Evolutionary conservation across 30 jellyfish, hydroid and myxozoan species (phyloP).

Genomic region (Aurelia aurita complex sp. Pacific): DNA sequence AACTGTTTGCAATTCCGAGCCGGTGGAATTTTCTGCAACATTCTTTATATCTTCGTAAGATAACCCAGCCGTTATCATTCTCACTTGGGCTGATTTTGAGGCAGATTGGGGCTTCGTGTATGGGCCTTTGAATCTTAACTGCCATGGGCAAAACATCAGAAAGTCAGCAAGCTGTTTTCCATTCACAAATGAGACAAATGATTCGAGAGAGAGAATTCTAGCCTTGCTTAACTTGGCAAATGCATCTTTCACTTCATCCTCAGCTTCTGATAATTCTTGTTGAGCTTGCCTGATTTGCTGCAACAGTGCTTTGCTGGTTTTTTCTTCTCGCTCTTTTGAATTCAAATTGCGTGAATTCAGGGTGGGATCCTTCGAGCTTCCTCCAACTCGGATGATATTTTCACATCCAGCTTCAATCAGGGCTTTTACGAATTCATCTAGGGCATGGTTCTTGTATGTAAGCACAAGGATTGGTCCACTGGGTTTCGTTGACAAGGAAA

Average conservation of each 20-base stretch:
- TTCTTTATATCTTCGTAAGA: slow-evolving; percentile 4
- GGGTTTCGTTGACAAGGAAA: slow-evolving; percentile 36
- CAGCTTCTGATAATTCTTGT: slow-evolving; percentile 17
- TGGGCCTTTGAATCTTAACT: neutral
- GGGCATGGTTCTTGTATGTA: slow-evolving; percentile 85
- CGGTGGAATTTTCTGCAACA: neutral
- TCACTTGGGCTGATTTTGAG: neutral
- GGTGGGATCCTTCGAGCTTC: slow-evolving; percentile 40
- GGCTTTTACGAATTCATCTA: slow-evolving; percentile 69
- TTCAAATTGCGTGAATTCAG: slow-evolving; percentile 5
- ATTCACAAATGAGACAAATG: slow-evolving; percentile 7
- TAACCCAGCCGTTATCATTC: neutral
- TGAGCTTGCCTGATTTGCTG: neutral
- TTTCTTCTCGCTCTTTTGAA: slow-evolving; percentile 6
- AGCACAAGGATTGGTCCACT: slow-evolving; percentile 59
- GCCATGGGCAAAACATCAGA: slow-evolving; percentile 5
- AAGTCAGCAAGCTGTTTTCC: slow-evolving; percentile 21
- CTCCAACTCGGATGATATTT: slow-evolving; percentile 57
- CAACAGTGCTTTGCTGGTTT: neutral
- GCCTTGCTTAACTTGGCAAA: slow-evolving; percentile 27
- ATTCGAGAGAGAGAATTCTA: slow-evolving; percentile 4
- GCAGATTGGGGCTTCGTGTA: neutral
- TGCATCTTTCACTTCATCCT: slow-evolving; percentile 1
- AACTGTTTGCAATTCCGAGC: neutral
- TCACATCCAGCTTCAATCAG: slow-evolving; percentile 15